Evolutionary conservation across 2,113 vertebrate genomes (phyloP).

Genomic region (Erythrolamprus reginae): DNA sequence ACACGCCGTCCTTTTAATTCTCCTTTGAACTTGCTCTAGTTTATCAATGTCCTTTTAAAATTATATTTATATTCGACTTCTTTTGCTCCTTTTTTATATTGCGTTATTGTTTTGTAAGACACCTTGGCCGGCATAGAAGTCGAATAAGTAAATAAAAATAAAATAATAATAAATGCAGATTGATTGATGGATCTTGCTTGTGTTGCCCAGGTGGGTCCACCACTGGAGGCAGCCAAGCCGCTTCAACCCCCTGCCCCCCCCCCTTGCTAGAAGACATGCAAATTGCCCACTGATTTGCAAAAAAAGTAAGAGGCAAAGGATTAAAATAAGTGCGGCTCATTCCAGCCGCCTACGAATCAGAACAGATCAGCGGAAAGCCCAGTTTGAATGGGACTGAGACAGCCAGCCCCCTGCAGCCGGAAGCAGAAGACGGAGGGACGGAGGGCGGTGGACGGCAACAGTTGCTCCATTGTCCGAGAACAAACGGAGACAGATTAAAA

Average conservation of each 20-base stretch:
- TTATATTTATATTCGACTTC: no score
- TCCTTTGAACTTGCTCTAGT: no score
- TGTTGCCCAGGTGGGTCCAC: no score
- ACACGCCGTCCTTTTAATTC: no score
- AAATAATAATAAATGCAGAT: not conserved
- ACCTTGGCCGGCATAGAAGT: no score
- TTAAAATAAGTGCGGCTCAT: not conserved
- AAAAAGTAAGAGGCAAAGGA: not conserved
- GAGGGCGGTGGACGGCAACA: not conserved
- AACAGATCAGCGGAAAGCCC: not conserved
- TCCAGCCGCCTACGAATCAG: not conserved
- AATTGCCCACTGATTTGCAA: no score
- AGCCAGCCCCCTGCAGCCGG: slow-evolving; percentile 23
- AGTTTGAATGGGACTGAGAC: not conserved
- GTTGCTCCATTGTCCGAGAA: slow-evolving; percentile 19
- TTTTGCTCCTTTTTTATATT: no score
- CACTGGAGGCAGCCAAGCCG: not conserved
- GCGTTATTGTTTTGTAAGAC: no score
- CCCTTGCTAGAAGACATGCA: not conserved
- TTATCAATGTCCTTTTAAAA: no score
- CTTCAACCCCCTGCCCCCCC: not conserved
- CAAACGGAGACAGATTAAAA: slow-evolving; percentile 30
- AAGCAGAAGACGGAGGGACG: not conserved
- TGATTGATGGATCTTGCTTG: not conserved
- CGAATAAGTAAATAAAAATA: no score